Evolutionary conservation across 2,113 vertebrate species (phyloP).

Genomic region (Anguilla japonica): DNA sequence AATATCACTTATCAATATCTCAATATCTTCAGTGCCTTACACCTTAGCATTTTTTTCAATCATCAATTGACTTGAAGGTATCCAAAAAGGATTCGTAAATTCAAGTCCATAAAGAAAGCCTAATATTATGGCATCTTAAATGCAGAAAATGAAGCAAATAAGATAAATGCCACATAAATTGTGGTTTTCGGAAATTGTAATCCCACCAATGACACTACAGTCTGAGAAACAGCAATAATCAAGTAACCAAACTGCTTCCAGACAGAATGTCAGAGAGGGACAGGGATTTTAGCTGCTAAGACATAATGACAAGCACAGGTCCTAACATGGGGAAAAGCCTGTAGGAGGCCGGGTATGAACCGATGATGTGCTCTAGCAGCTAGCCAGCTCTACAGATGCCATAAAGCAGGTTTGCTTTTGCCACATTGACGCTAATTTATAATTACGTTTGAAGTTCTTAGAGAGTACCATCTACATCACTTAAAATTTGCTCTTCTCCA

Average conservation of each 20-base stretch:
- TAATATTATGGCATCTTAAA: constrained; percentile 26
- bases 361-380: neutral
- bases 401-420: neutral
- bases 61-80: constrained; percentile 37
- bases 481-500: neutral
- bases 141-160: constrained; percentile 50
- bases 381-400: neutral
- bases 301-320: neutral
- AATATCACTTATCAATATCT: constrained; percentile 54
- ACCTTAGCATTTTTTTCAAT: constrained; percentile 9
- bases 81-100: constrained; percentile 61
- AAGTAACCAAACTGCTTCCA: neutral
- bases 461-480: neutral
- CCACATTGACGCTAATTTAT: neutral
- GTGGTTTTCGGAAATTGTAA: constrained; percentile 34
- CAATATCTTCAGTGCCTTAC: constrained; percentile 16
- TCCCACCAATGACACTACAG: constrained; percentile 42
- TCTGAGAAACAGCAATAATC: constrained; percentile 21
- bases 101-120: constrained; percentile 24
- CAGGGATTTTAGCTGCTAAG: neutral
- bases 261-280: neutral
- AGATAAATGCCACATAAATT: constrained; percentile 68
- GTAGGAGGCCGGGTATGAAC: neutral
- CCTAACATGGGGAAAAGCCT: neutral
- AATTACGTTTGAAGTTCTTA: neutral